These are phyloP conservation scores for Acronicta alni DNA, from an alignment of 2,888 invertebrate species.

Conservation along the genomic window DNA sequence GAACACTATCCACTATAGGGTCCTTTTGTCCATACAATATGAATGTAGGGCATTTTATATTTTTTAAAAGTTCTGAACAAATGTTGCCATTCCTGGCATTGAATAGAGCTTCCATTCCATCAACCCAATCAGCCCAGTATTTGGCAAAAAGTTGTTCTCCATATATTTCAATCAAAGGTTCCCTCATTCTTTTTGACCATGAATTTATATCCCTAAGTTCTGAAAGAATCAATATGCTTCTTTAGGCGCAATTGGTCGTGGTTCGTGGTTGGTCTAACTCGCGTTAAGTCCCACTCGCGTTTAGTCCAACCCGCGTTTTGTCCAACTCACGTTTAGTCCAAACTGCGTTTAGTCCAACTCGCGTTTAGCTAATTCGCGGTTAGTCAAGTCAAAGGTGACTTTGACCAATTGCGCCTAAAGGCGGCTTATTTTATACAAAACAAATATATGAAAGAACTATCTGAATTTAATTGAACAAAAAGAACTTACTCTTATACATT, in stretches of 20 bases:
- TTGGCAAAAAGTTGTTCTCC: slow-evolving; percentile 92
- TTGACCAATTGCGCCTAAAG: no score
- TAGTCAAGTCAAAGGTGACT: no score
- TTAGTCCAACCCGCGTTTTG: no score
- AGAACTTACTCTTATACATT: slow-evolving; percentile 66
- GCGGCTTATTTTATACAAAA: no score
- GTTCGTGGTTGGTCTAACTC: no score
- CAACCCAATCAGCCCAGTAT: slow-evolving; percentile 93
- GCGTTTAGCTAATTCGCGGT: no score
- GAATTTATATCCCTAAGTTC: slow-evolving; percentile 92
- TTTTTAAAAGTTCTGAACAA: slow-evolving; percentile 90
- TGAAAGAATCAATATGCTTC: slow-evolving; percentile 71
- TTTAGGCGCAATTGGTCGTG: no score
- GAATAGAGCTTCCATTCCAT: slow-evolving; percentile 89
- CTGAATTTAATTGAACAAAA: neutral
- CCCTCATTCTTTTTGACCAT: slow-evolving; percentile 94
- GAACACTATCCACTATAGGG: slow-evolving; percentile 92
- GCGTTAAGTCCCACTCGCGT: no score
- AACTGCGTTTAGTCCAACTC: no score
- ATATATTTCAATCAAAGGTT: slow-evolving; percentile 92
- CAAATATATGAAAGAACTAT: no score
- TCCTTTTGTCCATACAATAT: slow-evolving; percentile 96
- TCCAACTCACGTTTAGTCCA: no score
- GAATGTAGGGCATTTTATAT: slow-evolving; percentile 93
- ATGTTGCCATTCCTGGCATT: slow-evolving; percentile 92